Evolutionary conservation across 2,888 invertebrate species (phyloP).

Genomic region (Drosophila borborema): DNA sequence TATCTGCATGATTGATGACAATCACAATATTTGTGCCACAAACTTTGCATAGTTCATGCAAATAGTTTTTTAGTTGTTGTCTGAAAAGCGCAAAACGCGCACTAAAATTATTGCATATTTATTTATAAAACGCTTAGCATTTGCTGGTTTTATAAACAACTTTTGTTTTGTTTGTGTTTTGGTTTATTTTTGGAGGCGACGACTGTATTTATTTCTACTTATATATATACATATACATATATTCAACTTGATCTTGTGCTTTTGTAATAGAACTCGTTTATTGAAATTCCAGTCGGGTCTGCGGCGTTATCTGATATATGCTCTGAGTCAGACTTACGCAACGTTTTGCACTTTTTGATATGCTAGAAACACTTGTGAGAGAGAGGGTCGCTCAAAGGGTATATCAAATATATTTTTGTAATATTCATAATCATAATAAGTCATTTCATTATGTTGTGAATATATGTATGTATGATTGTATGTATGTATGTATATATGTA

Average conservation of each 20-base stretch:
- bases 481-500: not conserved
- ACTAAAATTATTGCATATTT: conserved; percentile 55
- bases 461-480: not conserved
- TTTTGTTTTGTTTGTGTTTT: no score
- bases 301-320: conserved; percentile 55
- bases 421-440: conserved; percentile 6
- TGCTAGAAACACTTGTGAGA: conserved; percentile 25
- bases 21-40: conserved; percentile 46
- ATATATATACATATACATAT: not conserved
- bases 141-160: not conserved
- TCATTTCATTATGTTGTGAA: not conserved
- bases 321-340: conserved; percentile 61
- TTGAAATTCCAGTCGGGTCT: conserved; percentile 60
- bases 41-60: conserved; percentile 16
- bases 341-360: conserved; percentile 31
- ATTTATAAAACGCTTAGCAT: conserved; percentile 56
- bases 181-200: conserved; percentile 2
- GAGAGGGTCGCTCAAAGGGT: conserved; percentile 31
- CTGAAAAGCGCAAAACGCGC: conserved; percentile 25
- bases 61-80: not conserved
- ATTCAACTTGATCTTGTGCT: conserved; percentile 22
- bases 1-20: conserved; percentile 56
- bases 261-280: conserved; percentile 65
- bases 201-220: conserved; percentile 4
- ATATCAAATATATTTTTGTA: not conserved